Evolutionary conservation across 1,140 invertebrate species (phyloP), one percentile per base, ranked within the genome.

Genomic region (Drosophila bipectinata): DNA sequence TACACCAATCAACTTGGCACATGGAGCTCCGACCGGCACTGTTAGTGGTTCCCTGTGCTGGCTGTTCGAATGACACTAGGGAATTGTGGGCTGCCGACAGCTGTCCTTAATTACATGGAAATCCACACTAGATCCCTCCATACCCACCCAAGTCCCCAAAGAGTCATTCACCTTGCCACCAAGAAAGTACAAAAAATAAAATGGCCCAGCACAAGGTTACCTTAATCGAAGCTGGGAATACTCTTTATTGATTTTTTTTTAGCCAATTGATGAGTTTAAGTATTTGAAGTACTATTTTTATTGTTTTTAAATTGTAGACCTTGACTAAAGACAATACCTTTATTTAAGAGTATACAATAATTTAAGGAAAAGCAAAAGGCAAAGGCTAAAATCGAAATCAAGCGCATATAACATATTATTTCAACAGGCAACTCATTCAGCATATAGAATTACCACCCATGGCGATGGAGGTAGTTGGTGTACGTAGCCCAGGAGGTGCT

Each of bases 41-140:
- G 41, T 6, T 10, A 34, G 34, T 9, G 44, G n/a, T 45, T 45
- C 41, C 41, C 39, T 34, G 21, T 9, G 4, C 26, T n/a, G 45
- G 15, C 30, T 48, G 32, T 44, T 56, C 63, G 34, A 60, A 62
- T 56, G 81, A 60, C 72, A 66, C 77, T 24, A 39, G 81, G 62
- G 80, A 72, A 55, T 79, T 71, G 73, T 30, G 58, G 67, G 60
- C 53, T 62, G 59, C 63, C 73, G 72, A 74, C 81, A 80, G 81
- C 72, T 87, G 69, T 78, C 67, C 78, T 87, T 85, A 85, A 87
- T 85, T 87, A 87, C 82, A 64, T 75, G 63, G 82, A 71, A 85
- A 81, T 77, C 73, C 75, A 68, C 51, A 72, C 58, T 68, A 64
- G 62, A 72, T 59, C 52, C 66, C 12, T 41, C 63, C 61, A 34